phyloP scores from a whole-genome alignment of 2,113 vertebrate species.

The Solenodon paradoxus region DNA sequence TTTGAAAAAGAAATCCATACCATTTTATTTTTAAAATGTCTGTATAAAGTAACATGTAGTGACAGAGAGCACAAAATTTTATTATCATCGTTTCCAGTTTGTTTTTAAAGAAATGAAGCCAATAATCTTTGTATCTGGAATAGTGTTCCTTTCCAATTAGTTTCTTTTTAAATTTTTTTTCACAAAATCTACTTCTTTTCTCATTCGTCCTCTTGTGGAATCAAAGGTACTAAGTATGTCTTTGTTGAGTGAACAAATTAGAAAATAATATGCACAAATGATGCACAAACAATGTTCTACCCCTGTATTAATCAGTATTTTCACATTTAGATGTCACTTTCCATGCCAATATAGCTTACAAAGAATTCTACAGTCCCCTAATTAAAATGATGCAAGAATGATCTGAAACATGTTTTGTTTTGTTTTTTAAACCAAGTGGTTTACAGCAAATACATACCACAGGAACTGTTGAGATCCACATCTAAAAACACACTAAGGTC shows the following conservation, averaged over 20 bases:
- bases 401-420: conserved; percentile 18
- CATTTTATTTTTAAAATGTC: conserved; percentile 18
- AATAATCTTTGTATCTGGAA: not conserved
- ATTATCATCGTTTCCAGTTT: not conserved
- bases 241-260: conserved; percentile 9
- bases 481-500: conserved; percentile 93
- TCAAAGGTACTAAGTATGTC: conserved; percentile 29
- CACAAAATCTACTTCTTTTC: conserved; percentile 1
- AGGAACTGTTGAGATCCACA: conserved; percentile 89
- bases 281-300: not conserved
- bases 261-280: not conserved
- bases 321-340: conserved; percentile 18
- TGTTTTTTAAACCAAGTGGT: not conserved
- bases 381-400: conserved; percentile 25
- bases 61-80: not conserved
- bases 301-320: not conserved
- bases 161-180: conserved; percentile 4
- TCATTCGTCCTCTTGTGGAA: not conserved
- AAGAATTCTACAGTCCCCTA: not conserved
- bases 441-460: conserved; percentile 76
- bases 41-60: conserved; percentile 18
- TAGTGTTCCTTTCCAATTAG: not conserved
- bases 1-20: conserved; percentile 28
- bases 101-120: not conserved
- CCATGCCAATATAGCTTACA: not conserved